Conservation (phyloP, 2,888 invertebrate species). For the Coremacera marginata region DNA sequence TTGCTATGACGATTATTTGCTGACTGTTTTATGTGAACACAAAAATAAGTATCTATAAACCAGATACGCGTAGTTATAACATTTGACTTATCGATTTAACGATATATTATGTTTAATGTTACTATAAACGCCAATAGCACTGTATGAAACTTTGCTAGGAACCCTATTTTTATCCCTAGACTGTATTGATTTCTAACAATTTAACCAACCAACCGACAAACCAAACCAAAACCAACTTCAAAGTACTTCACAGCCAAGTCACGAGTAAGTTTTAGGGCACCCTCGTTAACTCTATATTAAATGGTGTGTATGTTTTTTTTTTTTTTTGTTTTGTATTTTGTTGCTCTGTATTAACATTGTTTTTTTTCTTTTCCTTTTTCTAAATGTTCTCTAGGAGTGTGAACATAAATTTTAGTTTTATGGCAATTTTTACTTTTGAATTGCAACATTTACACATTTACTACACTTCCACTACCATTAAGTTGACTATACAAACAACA, state of each 20-base stretch:
- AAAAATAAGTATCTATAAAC: too few species aligned
- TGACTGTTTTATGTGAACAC: too few species aligned
- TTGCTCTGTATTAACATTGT: neutral
- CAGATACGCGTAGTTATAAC: too few species aligned
- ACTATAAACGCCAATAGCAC: too few species aligned
- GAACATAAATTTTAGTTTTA: conserved; percentile 57
- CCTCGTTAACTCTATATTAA: conserved; percentile 34
- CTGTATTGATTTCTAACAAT: conserved; percentile 8
- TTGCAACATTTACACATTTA: conserved; percentile 37
- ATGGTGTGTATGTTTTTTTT: conserved; percentile 14
- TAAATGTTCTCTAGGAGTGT: conserved; percentile 56
- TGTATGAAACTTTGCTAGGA: too few species aligned
- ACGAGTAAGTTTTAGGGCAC: conserved; percentile 2
- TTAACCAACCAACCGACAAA: neutral
- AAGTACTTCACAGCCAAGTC: neutral
- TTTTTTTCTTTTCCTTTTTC: conserved; percentile 45
- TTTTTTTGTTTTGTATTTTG: too few species aligned
- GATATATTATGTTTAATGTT: too few species aligned
- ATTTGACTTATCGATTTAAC: too few species aligned
- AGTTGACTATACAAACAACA: neutral
- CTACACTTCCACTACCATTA: conserved; percentile 4
- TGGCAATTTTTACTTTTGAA: conserved; percentile 37
- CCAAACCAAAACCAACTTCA: neutral
- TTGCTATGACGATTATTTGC: neutral
- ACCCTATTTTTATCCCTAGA: too few species aligned